These are phyloP conservation scores for Lasioglossum albipes DNA, from an alignment of 1,140 invertebrate species.

Conservation along the genomic window DNA sequence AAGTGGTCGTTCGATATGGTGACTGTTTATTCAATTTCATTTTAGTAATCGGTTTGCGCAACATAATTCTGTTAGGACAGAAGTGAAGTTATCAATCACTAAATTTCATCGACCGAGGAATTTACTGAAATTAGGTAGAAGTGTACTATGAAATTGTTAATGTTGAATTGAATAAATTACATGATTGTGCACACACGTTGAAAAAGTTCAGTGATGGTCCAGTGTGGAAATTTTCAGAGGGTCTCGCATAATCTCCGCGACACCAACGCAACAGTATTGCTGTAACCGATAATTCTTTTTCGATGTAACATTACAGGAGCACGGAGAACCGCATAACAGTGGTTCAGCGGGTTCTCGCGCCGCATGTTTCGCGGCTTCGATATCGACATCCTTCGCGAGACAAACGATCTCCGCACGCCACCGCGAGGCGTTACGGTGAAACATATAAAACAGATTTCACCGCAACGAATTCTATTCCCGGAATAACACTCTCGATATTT, in stretches of 20 bases:
- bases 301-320: constrained; percentile 3
- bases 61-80: no score
- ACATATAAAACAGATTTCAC: background rate
- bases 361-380: constrained; percentile 42
- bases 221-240: no score
- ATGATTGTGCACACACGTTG: no score
- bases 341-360: constrained; percentile 30
- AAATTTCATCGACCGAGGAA: no score
- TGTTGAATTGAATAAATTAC: no score
- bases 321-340: constrained; percentile 2
- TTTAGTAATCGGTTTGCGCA: no score
- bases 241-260: background rate
- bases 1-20: no score
- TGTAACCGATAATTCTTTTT: constrained; percentile 1
- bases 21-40: no score
- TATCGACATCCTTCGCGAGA: constrained; percentile 32
- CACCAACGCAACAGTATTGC: background rate
- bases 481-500: constrained; percentile 12
- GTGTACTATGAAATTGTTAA: no score
- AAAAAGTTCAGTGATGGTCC: no score
- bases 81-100: no score
- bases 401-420: constrained; percentile 21
- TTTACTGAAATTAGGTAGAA: no score
- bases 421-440: background rate
- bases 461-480: background rate